Conservation (phyloP, 2,113 vertebrate species). For the Chamaea fasciata region DNA sequence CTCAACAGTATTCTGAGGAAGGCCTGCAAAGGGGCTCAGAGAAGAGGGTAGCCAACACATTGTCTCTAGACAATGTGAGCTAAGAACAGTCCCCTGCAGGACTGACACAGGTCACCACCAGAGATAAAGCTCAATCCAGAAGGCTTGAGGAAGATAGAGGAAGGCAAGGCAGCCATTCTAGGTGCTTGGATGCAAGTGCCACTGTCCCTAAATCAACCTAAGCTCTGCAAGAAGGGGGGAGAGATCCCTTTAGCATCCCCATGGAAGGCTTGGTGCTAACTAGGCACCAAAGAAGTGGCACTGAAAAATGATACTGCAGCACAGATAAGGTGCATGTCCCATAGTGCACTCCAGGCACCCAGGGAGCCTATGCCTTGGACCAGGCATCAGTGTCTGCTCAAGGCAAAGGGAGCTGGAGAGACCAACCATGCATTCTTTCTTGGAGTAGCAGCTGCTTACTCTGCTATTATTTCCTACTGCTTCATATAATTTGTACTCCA, state of each 20-base stretch:
- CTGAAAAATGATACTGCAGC: neutral
- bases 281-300: neutral
- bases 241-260: neutral
- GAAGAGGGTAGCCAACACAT: neutral
- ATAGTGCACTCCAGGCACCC: neutral
- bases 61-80: neutral
- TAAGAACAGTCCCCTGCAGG: neutral
- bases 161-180: neutral
- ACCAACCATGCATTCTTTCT: slow-evolving; percentile 16
- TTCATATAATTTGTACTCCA: slow-evolving; percentile 63
- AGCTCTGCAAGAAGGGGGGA: neutral
- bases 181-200: neutral
- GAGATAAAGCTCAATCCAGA: neutral
- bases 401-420: slow-evolving; percentile 10
- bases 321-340: neutral
- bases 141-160: neutral
- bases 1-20: neutral
- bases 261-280: neutral
- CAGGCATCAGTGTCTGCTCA: neutral
- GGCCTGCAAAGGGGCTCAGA: neutral
- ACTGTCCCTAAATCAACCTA: neutral
- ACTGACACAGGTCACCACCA: neutral
- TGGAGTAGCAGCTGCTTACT: slow-evolving; percentile 21
- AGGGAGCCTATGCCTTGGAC: neutral
- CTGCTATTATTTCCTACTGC: slow-evolving; percentile 63